Evolutionary conservation across 2,113 vertebrate species (phyloP).

Genomic region (Pseudopodoces humilis): DNA sequence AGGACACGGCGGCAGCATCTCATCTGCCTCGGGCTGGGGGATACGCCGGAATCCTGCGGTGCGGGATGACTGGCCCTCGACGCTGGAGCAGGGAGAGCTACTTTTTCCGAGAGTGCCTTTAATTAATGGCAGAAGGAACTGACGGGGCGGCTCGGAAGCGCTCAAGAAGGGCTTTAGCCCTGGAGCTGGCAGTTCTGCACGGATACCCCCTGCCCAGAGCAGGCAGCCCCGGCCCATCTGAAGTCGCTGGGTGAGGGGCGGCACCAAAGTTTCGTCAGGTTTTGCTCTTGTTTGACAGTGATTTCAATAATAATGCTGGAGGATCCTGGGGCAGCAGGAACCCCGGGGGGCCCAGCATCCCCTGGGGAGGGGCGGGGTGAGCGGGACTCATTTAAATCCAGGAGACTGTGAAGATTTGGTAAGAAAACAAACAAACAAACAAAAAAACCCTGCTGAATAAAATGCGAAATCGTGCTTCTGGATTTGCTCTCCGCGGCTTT

Average conservation of each 20-base stretch:
- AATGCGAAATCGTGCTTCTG: neutral
- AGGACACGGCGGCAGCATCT: neutral
- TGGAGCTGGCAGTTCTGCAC: neutral
- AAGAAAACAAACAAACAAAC: neutral
- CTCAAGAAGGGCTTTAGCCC: neutral
- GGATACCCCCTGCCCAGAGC: neutral
- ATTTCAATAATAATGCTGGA: slow-evolving; percentile 29
- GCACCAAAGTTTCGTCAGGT: neutral
- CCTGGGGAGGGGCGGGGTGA: neutral
- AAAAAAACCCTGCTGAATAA: neutral
- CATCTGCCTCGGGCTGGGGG: neutral
- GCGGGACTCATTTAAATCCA: neutral
- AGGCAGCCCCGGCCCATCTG: neutral
- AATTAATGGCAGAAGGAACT: neutral
- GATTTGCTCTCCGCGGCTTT: neutral
- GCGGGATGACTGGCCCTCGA: neutral
- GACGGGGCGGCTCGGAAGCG: neutral
- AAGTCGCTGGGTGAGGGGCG: neutral
- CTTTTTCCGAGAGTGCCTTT: neutral
- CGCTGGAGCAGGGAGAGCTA: neutral
- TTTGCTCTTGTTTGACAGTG: neutral
- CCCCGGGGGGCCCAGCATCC: neutral
- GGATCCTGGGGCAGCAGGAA: neutral
- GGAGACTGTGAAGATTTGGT: neutral
- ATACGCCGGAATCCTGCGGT: rapidly evolving